These are phyloP conservation scores for Gorsachius magnificus DNA, from an alignment of 2,797 vertebrate genomes.

Conservation along the genomic window DNA sequence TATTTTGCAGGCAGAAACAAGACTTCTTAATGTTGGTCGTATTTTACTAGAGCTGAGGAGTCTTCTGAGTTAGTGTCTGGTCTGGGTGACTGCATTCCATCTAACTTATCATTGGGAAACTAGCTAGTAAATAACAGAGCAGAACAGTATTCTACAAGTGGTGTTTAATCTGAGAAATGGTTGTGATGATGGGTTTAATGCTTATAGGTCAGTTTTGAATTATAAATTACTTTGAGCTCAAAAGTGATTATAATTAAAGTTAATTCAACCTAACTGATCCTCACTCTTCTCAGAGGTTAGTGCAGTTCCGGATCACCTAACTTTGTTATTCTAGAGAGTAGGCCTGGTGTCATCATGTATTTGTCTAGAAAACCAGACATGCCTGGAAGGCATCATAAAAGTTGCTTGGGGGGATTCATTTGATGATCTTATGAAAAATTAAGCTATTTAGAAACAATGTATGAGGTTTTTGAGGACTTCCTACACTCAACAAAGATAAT, in stretches of 20 bases:
- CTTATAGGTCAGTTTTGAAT: not conserved
- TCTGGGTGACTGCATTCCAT: not conserved
- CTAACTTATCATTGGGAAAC: not conserved
- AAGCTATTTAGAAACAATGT: not conserved
- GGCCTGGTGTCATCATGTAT: not conserved
- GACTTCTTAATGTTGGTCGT: not conserved
- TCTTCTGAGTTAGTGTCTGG: not conserved
- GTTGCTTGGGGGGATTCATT: not conserved
- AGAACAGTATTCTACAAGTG: not conserved
- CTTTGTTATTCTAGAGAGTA: not conserved
- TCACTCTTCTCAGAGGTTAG: not conserved
- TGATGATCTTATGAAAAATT: conserved; percentile 11
- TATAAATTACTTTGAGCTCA: not conserved
- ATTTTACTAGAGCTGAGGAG: not conserved
- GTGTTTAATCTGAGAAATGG: accelerated
- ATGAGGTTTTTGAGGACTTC: not conserved
- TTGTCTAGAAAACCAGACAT: not conserved
- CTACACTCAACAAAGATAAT: not conserved
- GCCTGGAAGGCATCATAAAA: not conserved
- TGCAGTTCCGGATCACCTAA: not conserved
- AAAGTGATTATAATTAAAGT: conserved; percentile 2
- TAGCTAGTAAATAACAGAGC: not conserved
- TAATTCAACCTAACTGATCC: conserved; percentile 14
- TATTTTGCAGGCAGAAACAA: not conserved
- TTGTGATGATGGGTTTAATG: not conserved